Conservation (phyloP, 2,113 vertebrate species). For the Harpagus bidentatus region DNA sequence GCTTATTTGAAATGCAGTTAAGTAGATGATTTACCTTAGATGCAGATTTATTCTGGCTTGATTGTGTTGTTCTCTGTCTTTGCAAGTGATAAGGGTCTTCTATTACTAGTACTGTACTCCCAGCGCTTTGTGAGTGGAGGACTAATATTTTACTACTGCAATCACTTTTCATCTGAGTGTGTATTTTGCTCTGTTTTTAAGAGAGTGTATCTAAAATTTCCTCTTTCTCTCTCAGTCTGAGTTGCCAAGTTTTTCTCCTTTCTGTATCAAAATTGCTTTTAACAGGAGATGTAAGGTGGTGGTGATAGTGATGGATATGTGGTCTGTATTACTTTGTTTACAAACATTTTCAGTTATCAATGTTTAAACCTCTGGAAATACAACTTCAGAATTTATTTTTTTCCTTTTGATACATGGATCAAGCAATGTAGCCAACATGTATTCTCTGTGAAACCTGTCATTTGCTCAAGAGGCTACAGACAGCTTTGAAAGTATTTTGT, state of each 20-base stretch:
- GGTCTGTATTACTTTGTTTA: neutral
- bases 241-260: neutral
- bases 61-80: neutral
- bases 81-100: neutral
- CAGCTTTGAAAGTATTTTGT: constrained; percentile 18
- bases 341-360: neutral
- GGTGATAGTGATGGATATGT: neutral
- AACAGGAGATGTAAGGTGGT: neutral
- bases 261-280: neutral
- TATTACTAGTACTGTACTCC: neutral
- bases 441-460: constrained; percentile 25
- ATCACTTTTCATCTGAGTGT: neutral
- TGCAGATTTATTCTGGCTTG: constrained; percentile 6
- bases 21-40: neutral
- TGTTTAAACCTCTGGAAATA: constrained; percentile 1
- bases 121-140: neutral
- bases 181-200: neutral
- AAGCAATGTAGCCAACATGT: neutral
- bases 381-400: neutral
- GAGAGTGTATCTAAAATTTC: neutral
- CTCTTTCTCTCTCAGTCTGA: neutral
- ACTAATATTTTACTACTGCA: neutral
- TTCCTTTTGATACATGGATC: neutral
- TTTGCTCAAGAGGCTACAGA: neutral
- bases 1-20: neutral